These are phyloP conservation scores for Pseudomyrmex dendroicus DNA, from an alignment of 1,140 invertebrate species.

Conservation along the genomic window DNA sequence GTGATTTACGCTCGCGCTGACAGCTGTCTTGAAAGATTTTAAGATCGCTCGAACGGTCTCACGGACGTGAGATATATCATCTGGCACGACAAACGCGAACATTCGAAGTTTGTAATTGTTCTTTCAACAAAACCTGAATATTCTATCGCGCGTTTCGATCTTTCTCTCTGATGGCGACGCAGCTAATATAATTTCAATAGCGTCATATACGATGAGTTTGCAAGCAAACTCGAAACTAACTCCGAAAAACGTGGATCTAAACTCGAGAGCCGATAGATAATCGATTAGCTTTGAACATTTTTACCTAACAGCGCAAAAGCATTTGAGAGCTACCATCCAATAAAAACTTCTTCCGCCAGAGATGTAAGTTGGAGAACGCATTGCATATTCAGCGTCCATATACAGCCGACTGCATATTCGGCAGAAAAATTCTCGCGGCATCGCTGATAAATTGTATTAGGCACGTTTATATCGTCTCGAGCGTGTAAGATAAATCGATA, in stretches of 20 bases:
- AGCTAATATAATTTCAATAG: conserved; percentile 42
- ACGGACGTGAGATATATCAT: neutral
- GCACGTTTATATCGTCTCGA: conserved; percentile 30
- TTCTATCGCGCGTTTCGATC: conserved; percentile 25
- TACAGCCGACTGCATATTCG: conserved; percentile 55
- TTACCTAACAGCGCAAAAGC: conserved; percentile 43
- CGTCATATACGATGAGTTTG: conserved; percentile 12
- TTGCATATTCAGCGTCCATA: conserved; percentile 44
- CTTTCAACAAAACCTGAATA: conserved; percentile 19
- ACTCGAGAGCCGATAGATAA: conserved; percentile 32
- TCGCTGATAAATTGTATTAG: conserved; percentile 23
- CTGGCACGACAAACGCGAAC: neutral
- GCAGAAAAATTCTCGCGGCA: conserved; percentile 41
- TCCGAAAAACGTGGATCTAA: conserved; percentile 36
- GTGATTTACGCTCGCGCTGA: neutral
- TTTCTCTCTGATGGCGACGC: neutral
- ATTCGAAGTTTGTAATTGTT: conserved; percentile 5
- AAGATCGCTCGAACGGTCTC: neutral
- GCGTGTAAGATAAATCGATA: neutral
- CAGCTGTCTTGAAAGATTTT: neutral
- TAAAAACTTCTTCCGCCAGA: conserved; percentile 50
- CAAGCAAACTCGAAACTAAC: conserved; percentile 32
- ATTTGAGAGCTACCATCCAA: conserved; percentile 11
- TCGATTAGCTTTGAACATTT: conserved; percentile 57
- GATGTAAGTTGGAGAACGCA: conserved; percentile 53